phyloP scores from a whole-genome alignment of 2,797 vertebrate species.

The Picus viridis region DNA sequence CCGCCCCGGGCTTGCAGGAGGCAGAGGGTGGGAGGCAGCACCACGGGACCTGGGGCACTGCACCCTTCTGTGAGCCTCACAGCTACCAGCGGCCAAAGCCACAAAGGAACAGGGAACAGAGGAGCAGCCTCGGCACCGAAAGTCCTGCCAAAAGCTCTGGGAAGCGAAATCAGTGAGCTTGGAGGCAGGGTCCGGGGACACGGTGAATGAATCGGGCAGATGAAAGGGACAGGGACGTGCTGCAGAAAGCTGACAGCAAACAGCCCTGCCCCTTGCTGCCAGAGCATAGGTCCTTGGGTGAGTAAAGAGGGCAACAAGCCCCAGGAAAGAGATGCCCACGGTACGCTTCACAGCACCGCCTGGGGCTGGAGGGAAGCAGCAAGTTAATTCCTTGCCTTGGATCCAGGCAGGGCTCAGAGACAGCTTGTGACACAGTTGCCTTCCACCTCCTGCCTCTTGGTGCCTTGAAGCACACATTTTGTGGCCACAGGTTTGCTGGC shows the following conservation, averaged over 20 bases:
- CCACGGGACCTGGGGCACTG: neutral
- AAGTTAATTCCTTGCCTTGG: neutral
- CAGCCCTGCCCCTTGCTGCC: neutral
- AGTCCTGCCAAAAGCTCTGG: neutral
- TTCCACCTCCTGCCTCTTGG: neutral
- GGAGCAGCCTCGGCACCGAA: neutral
- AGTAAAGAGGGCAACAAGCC: neutral
- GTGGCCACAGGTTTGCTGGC: neutral
- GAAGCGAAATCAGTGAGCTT: neutral
- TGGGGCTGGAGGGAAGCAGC: neutral
- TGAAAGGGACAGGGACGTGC: neutral
- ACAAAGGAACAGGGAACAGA: neutral
- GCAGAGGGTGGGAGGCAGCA: neutral
- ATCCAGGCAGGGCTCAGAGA: neutral
- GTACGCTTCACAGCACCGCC: neutral
- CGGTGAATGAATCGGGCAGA: neutral
- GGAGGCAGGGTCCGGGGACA: neutral
- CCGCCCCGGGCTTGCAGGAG: accelerated
- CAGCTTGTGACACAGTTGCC: neutral
- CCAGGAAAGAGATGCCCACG: accelerated
- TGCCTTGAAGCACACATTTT: neutral
- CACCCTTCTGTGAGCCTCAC: neutral
- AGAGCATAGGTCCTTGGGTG: neutral
- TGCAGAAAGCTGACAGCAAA: neutral
- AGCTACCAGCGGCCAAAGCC: neutral